These are phyloP conservation scores for Platanista minor DNA, from an alignment of 2,113 vertebrate species.

Conservation along the genomic window DNA sequence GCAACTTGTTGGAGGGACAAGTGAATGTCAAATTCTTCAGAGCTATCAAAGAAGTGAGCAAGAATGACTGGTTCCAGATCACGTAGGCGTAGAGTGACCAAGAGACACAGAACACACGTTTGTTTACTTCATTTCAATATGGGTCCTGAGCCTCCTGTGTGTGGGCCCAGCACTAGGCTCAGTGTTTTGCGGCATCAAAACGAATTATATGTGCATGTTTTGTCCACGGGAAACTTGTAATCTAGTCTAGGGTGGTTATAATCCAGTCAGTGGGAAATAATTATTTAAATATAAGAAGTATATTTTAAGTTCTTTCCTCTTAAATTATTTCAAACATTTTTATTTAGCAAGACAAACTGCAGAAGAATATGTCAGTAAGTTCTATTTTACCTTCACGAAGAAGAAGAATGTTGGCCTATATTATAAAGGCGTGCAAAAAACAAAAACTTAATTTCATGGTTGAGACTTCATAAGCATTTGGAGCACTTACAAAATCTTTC, in stretches of 20 bases:
- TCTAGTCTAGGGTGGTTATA: background rate
- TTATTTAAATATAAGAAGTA: background rate
- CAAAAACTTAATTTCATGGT: conserved; percentile 63
- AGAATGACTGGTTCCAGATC: background rate
- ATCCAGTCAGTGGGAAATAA: background rate
- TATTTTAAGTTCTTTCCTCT: background rate
- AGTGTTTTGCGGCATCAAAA: background rate
- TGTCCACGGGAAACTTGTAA: background rate
- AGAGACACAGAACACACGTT: background rate
- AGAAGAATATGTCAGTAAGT: conserved; percentile 26
- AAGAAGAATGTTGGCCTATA: conserved; percentile 24
- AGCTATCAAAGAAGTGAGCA: background rate
- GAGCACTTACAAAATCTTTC: conserved; percentile 44
- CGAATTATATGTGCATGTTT: background rate
- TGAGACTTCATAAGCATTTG: conserved; percentile 56
- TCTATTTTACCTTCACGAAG: conserved; percentile 25
- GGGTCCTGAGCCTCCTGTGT: background rate
- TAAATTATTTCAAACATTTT: background rate
- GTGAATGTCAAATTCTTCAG: conserved; percentile 41
- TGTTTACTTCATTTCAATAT: background rate
- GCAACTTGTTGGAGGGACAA: background rate
- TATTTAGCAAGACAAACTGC: conserved; percentile 16
- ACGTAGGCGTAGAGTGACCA: background rate
- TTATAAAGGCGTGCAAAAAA: background rate
- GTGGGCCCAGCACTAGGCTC: background rate